Conservation (phyloP, 2,888 invertebrate genomes). For the Tenthredo distinguenda region DNA sequence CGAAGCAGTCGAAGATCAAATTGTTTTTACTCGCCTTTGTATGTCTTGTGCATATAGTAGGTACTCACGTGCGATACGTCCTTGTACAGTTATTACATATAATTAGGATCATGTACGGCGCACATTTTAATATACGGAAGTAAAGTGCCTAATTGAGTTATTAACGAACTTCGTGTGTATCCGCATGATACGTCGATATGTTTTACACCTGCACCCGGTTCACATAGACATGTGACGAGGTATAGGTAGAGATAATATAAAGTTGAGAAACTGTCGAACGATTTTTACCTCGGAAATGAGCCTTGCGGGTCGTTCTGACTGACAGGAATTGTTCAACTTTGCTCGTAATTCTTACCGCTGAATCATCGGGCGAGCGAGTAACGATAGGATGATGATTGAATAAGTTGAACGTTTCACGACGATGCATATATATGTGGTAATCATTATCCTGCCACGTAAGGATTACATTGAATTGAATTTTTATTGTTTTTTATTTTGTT, state of each 20-base stretch:
- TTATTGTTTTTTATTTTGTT: neutral
- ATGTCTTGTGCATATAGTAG: neutral
- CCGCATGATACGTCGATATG: neutral
- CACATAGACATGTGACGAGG: neutral
- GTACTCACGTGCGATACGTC: neutral
- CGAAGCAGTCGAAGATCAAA: neutral
- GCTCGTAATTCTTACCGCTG: constrained; percentile 27
- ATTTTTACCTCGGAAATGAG: constrained; percentile 1
- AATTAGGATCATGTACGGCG: neutral
- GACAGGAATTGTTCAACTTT: constrained; percentile 42
- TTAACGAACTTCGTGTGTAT: neutral
- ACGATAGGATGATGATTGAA: constrained; percentile 25
- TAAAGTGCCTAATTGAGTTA: neutral
- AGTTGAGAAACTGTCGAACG: constrained; percentile 23
- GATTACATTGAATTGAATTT: neutral
- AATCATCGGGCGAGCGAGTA: constrained; percentile 10
- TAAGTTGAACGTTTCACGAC: neutral
- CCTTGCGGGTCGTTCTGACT: constrained; percentile 29
- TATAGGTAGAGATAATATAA: neutral
- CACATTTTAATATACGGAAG: constrained; percentile 1
- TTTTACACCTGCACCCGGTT: neutral
- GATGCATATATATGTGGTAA: neutral
- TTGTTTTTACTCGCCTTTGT: neutral
- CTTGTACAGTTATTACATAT: neutral
- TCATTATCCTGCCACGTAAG: neutral